Conservation (phyloP, 2,888 invertebrate genomes). For the Pseudococcus jackbeardsleyi region DNA sequence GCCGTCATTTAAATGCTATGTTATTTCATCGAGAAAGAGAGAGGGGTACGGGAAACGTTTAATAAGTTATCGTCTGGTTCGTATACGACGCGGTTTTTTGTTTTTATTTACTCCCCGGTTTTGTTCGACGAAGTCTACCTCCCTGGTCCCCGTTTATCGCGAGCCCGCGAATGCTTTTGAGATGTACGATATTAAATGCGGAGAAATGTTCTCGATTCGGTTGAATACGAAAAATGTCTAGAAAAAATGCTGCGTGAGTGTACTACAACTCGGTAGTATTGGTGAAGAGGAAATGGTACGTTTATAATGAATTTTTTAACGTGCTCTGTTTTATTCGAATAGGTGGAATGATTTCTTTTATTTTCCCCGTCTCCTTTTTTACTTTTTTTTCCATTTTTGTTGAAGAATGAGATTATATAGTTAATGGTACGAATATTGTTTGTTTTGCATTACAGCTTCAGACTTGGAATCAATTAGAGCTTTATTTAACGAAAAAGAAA, state of each 20-base stretch:
- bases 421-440: background rate
- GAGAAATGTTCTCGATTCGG: constrained; percentile 25
- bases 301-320: constrained; percentile 29
- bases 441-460: constrained; percentile 77
- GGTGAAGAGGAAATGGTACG: background rate
- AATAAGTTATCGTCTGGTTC: constrained; percentile 32
- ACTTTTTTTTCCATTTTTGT: background rate
- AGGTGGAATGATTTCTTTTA: background rate
- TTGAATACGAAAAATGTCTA: constrained; percentile 24
- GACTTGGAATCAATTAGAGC: constrained; percentile 97
- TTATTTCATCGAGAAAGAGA: background rate
- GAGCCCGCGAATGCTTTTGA: background rate
- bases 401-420: background rate
- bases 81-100: background rate
- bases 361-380: no score
- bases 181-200: constrained; percentile 19
- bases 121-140: background rate
- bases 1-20: constrained; percentile 17
- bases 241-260: background rate
- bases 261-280: no score
- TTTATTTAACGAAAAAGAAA: constrained; percentile 97
- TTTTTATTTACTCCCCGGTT: background rate
- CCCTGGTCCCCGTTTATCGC: background rate
- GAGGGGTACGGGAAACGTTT: background rate
- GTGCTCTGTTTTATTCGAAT: constrained; percentile 1